phyloP scores from a whole-genome alignment of 1,140 invertebrate species.

The Bactericera cockerelli region DNA sequence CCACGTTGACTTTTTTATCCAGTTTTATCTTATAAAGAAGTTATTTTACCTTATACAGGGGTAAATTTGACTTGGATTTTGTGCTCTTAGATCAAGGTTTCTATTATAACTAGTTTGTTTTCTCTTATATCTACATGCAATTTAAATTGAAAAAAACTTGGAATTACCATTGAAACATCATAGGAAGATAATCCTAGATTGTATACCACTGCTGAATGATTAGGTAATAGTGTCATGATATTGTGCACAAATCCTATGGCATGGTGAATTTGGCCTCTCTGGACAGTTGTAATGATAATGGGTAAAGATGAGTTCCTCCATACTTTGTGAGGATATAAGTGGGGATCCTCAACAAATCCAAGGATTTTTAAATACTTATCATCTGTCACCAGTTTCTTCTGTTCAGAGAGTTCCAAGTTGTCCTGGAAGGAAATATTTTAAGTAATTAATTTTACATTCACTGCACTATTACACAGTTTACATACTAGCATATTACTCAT shows the following conservation, averaged over 20 bases:
- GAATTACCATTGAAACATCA: conserved; percentile 47
- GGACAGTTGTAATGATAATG: conserved; percentile 33
- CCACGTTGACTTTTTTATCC: too few relatives aligned
- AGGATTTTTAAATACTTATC: conserved; percentile 50
- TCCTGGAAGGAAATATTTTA: conserved; percentile 50
- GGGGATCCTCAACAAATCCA: conserved; percentile 40
- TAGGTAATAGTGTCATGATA: conserved; percentile 52
- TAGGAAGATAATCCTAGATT: conserved; percentile 59
- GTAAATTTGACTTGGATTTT: too few relatives aligned
- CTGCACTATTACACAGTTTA: too few relatives aligned
- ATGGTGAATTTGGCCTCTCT: conserved; percentile 33
- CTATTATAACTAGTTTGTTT: too few relatives aligned
- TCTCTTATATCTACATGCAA: too few relatives aligned
- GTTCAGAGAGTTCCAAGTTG: conserved; percentile 55
- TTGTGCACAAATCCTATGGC: conserved; percentile 58
- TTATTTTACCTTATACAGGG: too few relatives aligned
- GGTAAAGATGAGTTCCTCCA: conserved; percentile 43
- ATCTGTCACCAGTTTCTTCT: conserved; percentile 51
- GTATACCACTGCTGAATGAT: conserved; percentile 62
- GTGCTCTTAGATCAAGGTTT: too few relatives aligned
- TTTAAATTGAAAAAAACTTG: too few relatives aligned
- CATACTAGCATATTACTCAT: too few relatives aligned
- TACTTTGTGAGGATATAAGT: conserved; percentile 31
- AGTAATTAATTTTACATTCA: too few relatives aligned
- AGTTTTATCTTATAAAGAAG: too few relatives aligned